These are phyloP conservation scores for Amorpha juglandis DNA, from an alignment of 2,888 invertebrate genomes.

Conservation along the genomic window DNA sequence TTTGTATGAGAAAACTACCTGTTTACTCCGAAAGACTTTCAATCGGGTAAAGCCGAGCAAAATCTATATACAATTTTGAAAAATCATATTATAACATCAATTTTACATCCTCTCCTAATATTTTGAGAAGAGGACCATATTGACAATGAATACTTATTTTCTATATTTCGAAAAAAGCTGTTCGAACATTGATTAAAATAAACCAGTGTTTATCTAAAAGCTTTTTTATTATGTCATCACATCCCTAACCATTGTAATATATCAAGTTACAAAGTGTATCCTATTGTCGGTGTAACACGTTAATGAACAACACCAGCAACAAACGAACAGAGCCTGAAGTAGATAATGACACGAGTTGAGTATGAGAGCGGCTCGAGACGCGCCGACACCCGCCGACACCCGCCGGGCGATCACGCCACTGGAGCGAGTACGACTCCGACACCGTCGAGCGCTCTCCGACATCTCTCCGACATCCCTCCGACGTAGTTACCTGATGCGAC, in stretches of 20 bases:
- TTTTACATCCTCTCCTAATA: no score
- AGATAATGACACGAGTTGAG: slow-evolving; percentile 5
- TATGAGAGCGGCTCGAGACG: slow-evolving; percentile 2
- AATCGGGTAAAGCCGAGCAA: no score
- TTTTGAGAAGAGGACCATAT: no score
- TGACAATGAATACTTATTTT: no score
- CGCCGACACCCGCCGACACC: neutral
- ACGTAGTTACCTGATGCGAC: neutral
- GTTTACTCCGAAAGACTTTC: no score
- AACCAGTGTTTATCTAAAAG: no score
- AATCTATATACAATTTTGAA: no score
- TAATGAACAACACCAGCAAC: neutral
- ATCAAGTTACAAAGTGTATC: neutral
- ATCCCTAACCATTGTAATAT: neutral
- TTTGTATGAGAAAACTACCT: no score
- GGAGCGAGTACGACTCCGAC: neutral
- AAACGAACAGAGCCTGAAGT: neutral
- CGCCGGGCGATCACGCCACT: no score
- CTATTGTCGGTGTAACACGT: slow-evolving; percentile 4
- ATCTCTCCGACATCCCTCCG: slow-evolving; percentile 4
- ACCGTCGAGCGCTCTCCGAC: slow-evolving; percentile 4
- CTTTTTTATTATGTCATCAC: neutral
- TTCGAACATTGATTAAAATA: no score
- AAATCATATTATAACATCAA: no score
- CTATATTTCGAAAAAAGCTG: no score